phyloP scores from a whole-genome alignment of 1,140 invertebrate genomes.

The Trachymyrmex cornetzi region DNA sequence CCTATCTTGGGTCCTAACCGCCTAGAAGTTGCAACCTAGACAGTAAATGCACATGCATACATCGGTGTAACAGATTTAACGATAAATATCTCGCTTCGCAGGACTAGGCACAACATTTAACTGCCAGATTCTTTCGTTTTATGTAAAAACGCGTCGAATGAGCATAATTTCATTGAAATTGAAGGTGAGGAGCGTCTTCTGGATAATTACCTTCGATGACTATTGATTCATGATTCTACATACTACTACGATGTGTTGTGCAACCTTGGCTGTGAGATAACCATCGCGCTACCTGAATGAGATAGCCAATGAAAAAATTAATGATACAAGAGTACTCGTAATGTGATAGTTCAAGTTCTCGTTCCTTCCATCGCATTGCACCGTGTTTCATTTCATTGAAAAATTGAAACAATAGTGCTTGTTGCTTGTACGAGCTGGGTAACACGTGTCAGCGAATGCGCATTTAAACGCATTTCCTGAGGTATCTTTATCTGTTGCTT shows the following conservation, averaged over 20 bases:
- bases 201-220: no score
- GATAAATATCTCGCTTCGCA: no score
- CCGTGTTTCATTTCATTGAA: constrained; percentile 9
- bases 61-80: no score
- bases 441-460: not conserved
- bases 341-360: not conserved
- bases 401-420: constrained; percentile 43
- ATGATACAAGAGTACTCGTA: constrained; percentile 7
- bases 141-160: no score
- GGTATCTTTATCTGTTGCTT: constrained; percentile 38
- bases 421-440: not conserved
- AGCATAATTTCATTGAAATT: no score
- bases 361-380: not conserved
- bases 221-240: not conserved
- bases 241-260: not conserved
- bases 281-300: not conserved
- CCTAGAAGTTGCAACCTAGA: no score
- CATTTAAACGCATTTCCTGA: constrained; percentile 8
- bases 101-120: no score
- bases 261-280: not conserved
- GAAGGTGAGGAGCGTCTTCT: no score
- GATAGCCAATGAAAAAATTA: constrained; percentile 24
- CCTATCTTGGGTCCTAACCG: no score
- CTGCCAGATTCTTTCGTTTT: no score
- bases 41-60: no score